Evolutionary conservation across 2,888 invertebrate species (phyloP), one percentile per base, ranked within the genome.

Genomic region (Apantesis nais): DNA sequence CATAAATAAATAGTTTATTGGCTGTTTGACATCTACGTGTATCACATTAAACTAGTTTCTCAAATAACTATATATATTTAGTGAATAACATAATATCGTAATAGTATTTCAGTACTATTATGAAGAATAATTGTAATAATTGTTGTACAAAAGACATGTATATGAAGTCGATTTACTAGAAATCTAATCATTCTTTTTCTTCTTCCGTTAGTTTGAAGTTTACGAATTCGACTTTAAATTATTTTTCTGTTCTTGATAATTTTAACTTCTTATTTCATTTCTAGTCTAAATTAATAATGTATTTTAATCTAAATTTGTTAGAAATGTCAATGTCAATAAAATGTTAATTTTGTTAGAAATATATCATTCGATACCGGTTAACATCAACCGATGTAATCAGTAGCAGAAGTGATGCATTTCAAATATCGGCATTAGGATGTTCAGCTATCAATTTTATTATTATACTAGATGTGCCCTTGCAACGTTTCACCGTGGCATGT

Each of bases 1-100:
- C 84, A 90, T 92, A 90, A 90, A 90, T 83, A 79, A 74, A 72
- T 52, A 3, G 76, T 88, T 89, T 87, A 89, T 87, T 73, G 77
- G 84, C 72, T 78, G 72, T 82, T 79, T 83, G 88, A 87, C 86
- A 85, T 83, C 70, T 75, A 62, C 31, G 74, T 67, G 66, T 78
- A 81, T 80, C 75, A 78, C 73, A 79, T 76, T 67, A 67, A 82
- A 80, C 84, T 29, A 66, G 85, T 82, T 83, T 75, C 39, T 60
- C 16, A 14, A 16, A 62, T 66, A 48, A 66, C 25, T 66, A 48
- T 60, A 19, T 66, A 48, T 60, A 19, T 52, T 25, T 25, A 58
- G 25, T 29, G 8, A 29, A 58, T 29, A 52, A 52, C 48, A 52
- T 9, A 52, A 11, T 52, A n/a, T n/a, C 22, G n/a, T 52, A 9